Base-by-base conservation (phyloP, 2,797 vertebrate genomes). In the Tokudaia muenninki region DNA sequence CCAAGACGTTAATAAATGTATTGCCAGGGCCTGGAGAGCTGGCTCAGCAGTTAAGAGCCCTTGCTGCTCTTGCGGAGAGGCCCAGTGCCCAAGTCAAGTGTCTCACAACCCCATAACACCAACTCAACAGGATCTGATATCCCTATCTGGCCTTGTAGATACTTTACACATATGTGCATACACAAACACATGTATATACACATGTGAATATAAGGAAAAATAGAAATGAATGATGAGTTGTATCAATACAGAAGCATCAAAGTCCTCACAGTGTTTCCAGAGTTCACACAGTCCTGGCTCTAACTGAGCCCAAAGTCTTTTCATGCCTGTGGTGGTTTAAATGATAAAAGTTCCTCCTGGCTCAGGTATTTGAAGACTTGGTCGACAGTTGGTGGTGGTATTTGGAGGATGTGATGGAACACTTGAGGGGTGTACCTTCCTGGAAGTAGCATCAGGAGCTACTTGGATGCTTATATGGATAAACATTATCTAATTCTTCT, bases 241-340 rank as follows among this genome's bases (percentile, higher is more conserved):
- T n/a, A 55, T 92, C 44, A 65, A 34, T 65, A 65, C 9, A 78
- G 79, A 72, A 82, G 88, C 90, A 22, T 50, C 57, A 21, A 59
- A 24, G 17, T 92, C 63, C 41, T 70, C 57, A 0, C 57, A 52
- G 67, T 59, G 13, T 92, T 87, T 92, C 21, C 50, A 37, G 87
- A 82, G 37, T 80, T 93, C 80, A 92, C 21, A 11, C 41, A n/a
- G 65, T 50, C 41, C 52, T 37, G 16, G 7, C 50, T 92, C 75
- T 87, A 84, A n/a, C 8, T 44, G 80, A 61, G 2, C 94, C 22
- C 4, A 78, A 80, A 95, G 29, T 90, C 16, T 92, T 97, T 96
- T 92, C 41, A 67, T 96, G 87, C 72, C 79, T 90, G 82, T 24
- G 21, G 83, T 86, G 19, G 41, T 22, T 67, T 67, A 63, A 83